phyloP scores from a whole-genome alignment of 2,888 invertebrate species.

The Drosophila siamana region DNA sequence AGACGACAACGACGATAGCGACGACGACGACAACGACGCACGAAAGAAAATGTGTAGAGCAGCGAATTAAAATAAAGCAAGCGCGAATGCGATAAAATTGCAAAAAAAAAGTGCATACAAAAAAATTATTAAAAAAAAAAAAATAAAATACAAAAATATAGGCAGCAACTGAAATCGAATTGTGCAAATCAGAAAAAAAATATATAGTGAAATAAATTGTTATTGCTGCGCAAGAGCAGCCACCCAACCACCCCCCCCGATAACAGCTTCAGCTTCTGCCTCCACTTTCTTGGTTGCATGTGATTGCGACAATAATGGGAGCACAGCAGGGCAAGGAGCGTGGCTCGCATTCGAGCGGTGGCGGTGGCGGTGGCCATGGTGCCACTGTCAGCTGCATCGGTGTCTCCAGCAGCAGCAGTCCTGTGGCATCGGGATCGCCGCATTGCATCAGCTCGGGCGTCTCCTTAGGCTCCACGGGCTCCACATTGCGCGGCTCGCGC shows the following conservation, averaged over 20 bases:
- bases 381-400: slow-evolving; percentile 86
- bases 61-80: slow-evolving; percentile 64
- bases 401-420: slow-evolving; percentile 85
- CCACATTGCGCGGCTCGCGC: slow-evolving; percentile 91
- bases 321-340: slow-evolving; percentile 97
- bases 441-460: slow-evolving; percentile 77
- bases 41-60: slow-evolving; percentile 64
- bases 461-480: slow-evolving; percentile 83
- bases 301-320: slow-evolving; percentile 88
- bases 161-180: slow-evolving; percentile 37
- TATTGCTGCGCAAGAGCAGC: slow-evolving; percentile 46
- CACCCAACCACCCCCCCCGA: slow-evolving; percentile 28
- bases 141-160: slow-evolving; percentile 38
- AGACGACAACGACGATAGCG: slow-evolving; percentile 38
- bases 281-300: slow-evolving; percentile 42
- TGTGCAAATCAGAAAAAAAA: slow-evolving; percentile 31
- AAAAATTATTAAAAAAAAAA: slow-evolving; percentile 37
- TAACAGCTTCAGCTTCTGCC: slow-evolving; percentile 19
- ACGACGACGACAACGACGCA: slow-evolving; percentile 52
- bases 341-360: slow-evolving; percentile 86
- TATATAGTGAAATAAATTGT: slow-evolving; percentile 30
- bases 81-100: slow-evolving; percentile 52
- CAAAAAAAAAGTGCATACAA: slow-evolving; percentile 44
- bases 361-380: slow-evolving; percentile 64
- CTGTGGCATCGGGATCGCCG: slow-evolving; percentile 77